Conservation (phyloP, 2,888 invertebrate genomes). For the Drosophila antonietae region DNA sequence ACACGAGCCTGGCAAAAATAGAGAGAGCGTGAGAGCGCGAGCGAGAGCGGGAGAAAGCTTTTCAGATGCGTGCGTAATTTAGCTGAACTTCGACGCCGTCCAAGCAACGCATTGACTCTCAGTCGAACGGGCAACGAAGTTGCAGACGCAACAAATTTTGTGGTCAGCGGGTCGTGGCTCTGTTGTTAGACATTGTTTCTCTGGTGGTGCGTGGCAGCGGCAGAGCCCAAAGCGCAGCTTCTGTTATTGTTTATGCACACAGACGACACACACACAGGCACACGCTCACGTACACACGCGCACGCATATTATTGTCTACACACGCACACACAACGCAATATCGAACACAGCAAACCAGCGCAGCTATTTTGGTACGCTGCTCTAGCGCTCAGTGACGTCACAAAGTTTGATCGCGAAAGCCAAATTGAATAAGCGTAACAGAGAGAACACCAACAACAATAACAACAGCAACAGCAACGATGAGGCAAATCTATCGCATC, state of each 20-base stretch:
- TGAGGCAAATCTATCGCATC: conserved; percentile 46
- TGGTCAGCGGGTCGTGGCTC: conserved; percentile 59
- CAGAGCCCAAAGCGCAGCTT: conserved; percentile 39
- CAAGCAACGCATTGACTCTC: conserved; percentile 21
- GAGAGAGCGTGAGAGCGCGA: not conserved
- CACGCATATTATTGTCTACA: not conserved
- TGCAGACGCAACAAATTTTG: conserved; percentile 58
- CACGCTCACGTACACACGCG: not conserved
- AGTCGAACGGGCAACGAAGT: conserved; percentile 59
- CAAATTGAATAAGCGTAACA: conserved; percentile 18
- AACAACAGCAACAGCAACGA: conserved; percentile 24
- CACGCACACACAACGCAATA: not conserved
- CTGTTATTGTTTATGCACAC: conserved; percentile 58
- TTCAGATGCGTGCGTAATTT: conserved; percentile 9
- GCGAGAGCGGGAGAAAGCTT: conserved; percentile 33
- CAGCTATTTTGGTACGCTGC: not conserved
- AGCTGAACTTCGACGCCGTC: conserved; percentile 12
- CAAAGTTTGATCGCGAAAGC: conserved; percentile 32
- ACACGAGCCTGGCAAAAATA: not conserved
- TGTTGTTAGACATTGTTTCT: conserved; percentile 38
- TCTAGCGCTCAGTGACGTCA: conserved; percentile 49
- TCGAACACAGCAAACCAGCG: conserved; percentile 9
- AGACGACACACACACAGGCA: conserved; percentile 5
- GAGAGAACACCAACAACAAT: not conserved
- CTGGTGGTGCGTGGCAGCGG: conserved; percentile 50